Conservation (phyloP, 2,888 invertebrate species). For the Celastrina argiolus region DNA sequence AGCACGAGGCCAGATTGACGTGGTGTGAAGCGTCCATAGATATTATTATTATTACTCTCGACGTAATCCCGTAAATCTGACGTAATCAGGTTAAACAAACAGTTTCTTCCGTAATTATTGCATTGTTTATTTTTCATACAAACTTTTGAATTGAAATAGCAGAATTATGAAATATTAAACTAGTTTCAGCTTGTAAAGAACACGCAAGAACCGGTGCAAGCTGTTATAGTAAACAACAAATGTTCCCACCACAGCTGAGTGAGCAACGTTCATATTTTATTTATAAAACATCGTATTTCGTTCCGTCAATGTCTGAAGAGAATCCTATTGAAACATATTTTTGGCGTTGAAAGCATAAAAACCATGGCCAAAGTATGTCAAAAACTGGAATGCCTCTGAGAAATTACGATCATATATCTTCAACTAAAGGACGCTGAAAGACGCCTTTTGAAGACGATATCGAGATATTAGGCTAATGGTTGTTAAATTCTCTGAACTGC, state of each 20-base stretch:
- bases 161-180: neutral
- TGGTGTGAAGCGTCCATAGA: too few species aligned
- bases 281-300: neutral
- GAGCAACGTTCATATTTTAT: constrained; percentile 2
- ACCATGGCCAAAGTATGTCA: neutral
- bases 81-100: too few species aligned
- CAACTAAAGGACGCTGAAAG: neutral
- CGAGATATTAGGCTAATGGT: neutral
- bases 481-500: neutral
- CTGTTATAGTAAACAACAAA: constrained; percentile 10
- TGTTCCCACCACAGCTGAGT: neutral
- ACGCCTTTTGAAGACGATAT: neutral
- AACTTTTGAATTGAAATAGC: neutral
- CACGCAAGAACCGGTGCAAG: neutral
- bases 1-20: too few species aligned
- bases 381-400: neutral
- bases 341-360: neutral
- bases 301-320: constrained; percentile 1
- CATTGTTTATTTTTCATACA: too few species aligned
- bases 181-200: neutral
- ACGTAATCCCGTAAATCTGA: too few species aligned
- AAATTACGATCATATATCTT: constrained; percentile 1
- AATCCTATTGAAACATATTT: constrained; percentile 10
- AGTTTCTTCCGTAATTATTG: too few species aligned
- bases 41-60: too few species aligned